Conservation (phyloP, 1,140 invertebrate genomes). For the Panagrolaimus sp. region DNA sequence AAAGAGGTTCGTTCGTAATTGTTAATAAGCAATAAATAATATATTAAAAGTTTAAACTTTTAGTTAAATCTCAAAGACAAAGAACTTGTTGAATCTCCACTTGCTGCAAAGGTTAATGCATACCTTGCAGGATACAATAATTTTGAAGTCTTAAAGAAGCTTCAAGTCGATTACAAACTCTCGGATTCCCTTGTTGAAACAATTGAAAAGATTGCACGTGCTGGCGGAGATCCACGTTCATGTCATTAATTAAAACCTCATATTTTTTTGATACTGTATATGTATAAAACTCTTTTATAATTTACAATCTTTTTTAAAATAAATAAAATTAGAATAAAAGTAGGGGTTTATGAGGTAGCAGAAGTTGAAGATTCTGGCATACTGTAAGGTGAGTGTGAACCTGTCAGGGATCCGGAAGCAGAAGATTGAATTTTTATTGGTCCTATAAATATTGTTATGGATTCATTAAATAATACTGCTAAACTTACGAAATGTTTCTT, state of each 20-base stretch:
- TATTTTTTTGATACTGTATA: too few species aligned
- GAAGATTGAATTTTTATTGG: conserved; percentile 9
- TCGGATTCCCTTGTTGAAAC: conserved; percentile 31
- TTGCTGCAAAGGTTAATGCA: conserved; percentile 54
- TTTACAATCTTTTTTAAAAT: too few species aligned
- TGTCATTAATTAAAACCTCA: too few species aligned
- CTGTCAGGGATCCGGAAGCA: too few species aligned
- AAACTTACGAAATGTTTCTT: conserved; percentile 11
- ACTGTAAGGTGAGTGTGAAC: too few species aligned
- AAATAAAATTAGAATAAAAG: too few species aligned
- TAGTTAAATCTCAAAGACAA: conserved; percentile 46
- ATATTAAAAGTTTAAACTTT: too few species aligned
- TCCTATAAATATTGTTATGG: not conserved
- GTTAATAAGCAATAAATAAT: not conserved
- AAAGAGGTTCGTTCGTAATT: conserved; percentile 35
- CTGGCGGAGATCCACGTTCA: conserved; percentile 53
- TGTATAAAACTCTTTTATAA: too few species aligned
- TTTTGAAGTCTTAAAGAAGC: conserved; percentile 45
- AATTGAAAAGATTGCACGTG: conserved; percentile 47
- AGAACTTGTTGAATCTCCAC: conserved; percentile 47
- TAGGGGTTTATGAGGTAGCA: too few species aligned
- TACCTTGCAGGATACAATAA: conserved; percentile 43
- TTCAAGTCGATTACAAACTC: conserved; percentile 44
- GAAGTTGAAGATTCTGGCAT: too few species aligned
- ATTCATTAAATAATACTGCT: not conserved